Evolutionary conservation across 1,140 invertebrate species (phyloP), one percentile per base, ranked within the genome.

Genomic region (Diorhabda carinulata): DNA sequence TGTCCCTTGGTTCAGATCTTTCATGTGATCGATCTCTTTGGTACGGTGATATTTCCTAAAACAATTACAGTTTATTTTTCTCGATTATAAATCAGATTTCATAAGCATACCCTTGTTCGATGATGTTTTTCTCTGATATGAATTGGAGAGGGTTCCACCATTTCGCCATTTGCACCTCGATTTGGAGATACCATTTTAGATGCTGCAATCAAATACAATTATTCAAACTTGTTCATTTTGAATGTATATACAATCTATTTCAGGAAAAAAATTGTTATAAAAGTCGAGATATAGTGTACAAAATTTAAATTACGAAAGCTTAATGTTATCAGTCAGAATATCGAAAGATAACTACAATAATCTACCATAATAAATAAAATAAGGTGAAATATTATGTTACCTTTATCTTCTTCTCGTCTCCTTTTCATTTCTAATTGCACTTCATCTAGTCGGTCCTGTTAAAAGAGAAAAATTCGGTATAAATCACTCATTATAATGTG

Each of bases 401-500:
- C 89, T 87, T 91, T 88, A 78, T 89, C 88, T 77, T 91, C 89
- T 66, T 90, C 90, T 74, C 91, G 87, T 64, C 90, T 85, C 64
- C 90, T 82, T 77, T 92, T 92, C 75, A 91, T 89, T 77, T 91
- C 90, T 42, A 86, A 78, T 41, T 80, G 72, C 47, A 86, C 81
- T 78, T 92, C 90, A 61, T 92, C 91, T 5, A 85, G 78, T 74
- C 90, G 86, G 78, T 92, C 90, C 89, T 90, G 72, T 25, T 25
- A 25, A 25, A 25, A 25, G 25, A 25, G 25, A 25, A 25, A 25
- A 25, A 25, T 25, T 25, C 25, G 25, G 25, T 52, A 77, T 61
- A 56, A 68, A 68, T 43, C n/a, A 43, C 5, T n/a, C 43, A 58
- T 40, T 57, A 40, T n/a, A 43, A 9, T 64, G 42, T 9, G 6